Evolutionary conservation across 2,797 vertebrate genomes (phyloP), one percentile per base, ranked within the genome.

Genomic region (Parambassis ranga): DNA sequence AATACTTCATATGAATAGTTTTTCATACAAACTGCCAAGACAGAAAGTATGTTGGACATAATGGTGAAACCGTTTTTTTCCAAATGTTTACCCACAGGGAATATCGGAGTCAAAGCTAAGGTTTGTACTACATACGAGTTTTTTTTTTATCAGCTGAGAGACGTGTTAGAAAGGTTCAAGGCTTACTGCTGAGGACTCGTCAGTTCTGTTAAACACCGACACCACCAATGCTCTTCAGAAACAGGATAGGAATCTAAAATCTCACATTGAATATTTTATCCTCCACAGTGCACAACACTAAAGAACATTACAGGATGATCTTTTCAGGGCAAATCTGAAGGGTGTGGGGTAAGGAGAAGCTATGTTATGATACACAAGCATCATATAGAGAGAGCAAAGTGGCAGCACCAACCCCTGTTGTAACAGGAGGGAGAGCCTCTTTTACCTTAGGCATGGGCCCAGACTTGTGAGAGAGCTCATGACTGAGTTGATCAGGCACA

Each of bases 391-490:
- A 90, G 83, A 90, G 85, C 83, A 92, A 82, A 81, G 73, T 74
- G 81, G 80, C 81, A 80, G 83, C 86, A 75, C 79, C 73, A 73
- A 71, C 85, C 85, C 79, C 74, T 75, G 76, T 79, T 76, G 65
- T 63, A 69, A 83, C 75, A 77, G 61, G 81, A 86, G 81, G 83
- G 83, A 68, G 84, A 87, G 84, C 88, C 83, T 89, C 83, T 92
- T 92, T 93, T 94, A 93, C 91, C 92, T 93, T 91, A 66, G 88
- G 86, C 90, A 90, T 85, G 83, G 87, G 90, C 88, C 89, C 89
- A 91, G 89, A 90, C 83, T 89, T 68, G 90, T 86, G 85, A 90
- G 79, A 71, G 83, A 75, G 79, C 66, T 58, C 77, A 82, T 80
- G 86, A 91, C 86, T 84, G 89, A 89, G 86, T 73, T 69, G 86